phyloP scores from a whole-genome alignment of 1,140 invertebrate genomes.

The Zaprionus davidi region DNA sequence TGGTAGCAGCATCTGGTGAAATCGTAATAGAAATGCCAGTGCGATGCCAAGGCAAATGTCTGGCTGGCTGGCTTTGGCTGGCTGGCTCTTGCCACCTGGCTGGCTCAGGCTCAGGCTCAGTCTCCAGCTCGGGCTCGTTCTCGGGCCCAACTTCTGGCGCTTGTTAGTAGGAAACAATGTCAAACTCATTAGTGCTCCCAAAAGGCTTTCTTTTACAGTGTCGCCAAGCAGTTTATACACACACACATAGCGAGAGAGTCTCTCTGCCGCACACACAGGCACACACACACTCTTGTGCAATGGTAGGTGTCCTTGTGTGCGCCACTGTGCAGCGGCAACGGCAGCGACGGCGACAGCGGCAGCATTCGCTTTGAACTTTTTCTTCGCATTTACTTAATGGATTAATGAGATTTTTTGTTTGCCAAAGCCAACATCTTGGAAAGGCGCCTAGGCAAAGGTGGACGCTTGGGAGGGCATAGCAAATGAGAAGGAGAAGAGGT shows the following conservation, averaged over 20 bases:
- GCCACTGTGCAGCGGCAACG: constrained; percentile 32
- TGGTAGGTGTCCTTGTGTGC: constrained; percentile 48
- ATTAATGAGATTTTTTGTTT: constrained; percentile 83
- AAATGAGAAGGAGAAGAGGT: constrained; percentile 22
- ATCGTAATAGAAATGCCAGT: constrained; percentile 77
- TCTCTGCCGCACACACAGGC: constrained; percentile 23
- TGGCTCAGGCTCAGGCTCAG: constrained; percentile 38
- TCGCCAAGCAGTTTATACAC: constrained; percentile 57
- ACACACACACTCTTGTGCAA: constrained; percentile 36
- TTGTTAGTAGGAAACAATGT: constrained; percentile 82
- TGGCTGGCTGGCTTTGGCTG: constrained; percentile 52
- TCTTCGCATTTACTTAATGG: constrained; percentile 80
- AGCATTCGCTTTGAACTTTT: constrained; percentile 79
- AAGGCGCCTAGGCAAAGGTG: constrained; percentile 48
- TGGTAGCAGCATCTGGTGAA: constrained; percentile 46
- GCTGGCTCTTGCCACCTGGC: constrained; percentile 52
- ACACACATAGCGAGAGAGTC: constrained; percentile 24
- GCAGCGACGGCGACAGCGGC: constrained; percentile 4
- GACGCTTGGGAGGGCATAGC: neutral
- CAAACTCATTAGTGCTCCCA: constrained; percentile 83
- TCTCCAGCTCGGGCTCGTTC: constrained; percentile 11
- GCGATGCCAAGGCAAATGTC: constrained; percentile 71
- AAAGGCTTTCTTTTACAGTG: constrained; percentile 81
- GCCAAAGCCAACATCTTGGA: constrained; percentile 73
- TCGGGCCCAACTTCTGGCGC: constrained; percentile 70